Percentiles rank a stretch among this genome's conserved stretches.
Evolutionary conservation across 2,113 vertebrate species (phyloP).

Genomic region (Callocephalon fimbriatum): DNA sequence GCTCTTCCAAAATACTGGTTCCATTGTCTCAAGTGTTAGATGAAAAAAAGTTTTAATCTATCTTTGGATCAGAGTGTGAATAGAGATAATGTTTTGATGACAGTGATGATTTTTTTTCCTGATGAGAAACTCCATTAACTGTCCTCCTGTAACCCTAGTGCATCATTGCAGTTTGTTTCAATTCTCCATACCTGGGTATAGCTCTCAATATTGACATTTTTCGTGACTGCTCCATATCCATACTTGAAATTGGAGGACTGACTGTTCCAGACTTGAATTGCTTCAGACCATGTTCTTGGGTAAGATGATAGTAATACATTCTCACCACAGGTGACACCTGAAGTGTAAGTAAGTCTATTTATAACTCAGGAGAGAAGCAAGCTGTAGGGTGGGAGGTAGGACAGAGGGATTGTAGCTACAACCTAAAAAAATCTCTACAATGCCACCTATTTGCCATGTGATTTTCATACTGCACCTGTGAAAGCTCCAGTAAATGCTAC

Average conservation of each 20-base stretch:
- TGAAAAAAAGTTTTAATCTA: not conserved
- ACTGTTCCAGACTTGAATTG: conserved; percentile 12
- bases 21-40: not conserved
- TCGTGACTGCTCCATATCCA: not conserved
- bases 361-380: not conserved
- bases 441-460: not conserved
- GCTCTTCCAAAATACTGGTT: not conserved
- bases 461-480: not conserved
- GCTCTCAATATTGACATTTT: not conserved
- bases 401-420: not conserved
- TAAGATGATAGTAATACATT: not conserved
- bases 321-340: conserved; percentile 41
- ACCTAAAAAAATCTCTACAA: not conserved
- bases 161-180: not conserved
- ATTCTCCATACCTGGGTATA: conserved; percentile 47
- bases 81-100: not conserved
- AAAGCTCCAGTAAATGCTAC: not conserved
- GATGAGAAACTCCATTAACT: not conserved
- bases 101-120: not conserved
- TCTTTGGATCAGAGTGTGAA: not conserved
- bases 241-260: conserved; percentile 43
- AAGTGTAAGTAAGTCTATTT: not conserved
- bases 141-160: not conserved
- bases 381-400: rapidly evolving
- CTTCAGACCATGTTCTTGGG: conserved; percentile 29